These are phyloP conservation scores for Himalopsyche tibetana DNA, from an alignment of 2,888 invertebrate genomes.

Conservation along the genomic window DNA sequence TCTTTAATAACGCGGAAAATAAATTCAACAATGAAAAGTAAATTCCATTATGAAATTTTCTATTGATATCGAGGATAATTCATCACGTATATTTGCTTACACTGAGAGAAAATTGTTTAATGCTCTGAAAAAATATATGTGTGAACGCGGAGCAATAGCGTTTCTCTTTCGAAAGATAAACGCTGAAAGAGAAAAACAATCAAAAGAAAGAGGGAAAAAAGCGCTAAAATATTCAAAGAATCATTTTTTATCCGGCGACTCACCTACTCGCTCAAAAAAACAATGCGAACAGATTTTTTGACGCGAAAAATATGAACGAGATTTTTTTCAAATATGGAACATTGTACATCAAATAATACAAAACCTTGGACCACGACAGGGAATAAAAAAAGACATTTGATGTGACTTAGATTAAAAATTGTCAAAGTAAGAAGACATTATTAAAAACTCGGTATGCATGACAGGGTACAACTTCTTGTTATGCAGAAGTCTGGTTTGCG, in stretches of 20 bases:
- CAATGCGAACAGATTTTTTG: no score
- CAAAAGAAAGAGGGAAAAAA: not conserved
- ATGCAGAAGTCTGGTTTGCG: no score
- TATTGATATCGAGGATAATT: conserved; percentile 29
- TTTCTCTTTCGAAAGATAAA: conserved; percentile 21
- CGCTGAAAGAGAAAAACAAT: conserved; percentile 16
- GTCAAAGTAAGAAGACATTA: no score
- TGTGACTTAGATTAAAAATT: not conserved
- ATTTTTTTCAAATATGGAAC: no score
- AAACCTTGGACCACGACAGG: no score
- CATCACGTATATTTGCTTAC: conserved; percentile 26
- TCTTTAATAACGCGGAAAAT: not conserved
- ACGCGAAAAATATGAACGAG: no score
- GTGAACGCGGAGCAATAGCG: not conserved
- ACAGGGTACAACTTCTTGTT: no score
- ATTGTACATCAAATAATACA: no score
- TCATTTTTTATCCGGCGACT: conserved; percentile 22
- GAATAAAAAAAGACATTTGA: no score
- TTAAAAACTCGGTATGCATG: no score
- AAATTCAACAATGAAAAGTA: conserved; percentile 29
- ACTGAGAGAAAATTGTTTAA: conserved; percentile 21
- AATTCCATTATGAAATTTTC: conserved; percentile 11
- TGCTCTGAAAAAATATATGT: conserved; percentile 10
- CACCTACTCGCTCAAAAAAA: not conserved
- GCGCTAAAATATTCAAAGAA: conserved; percentile 12